Evolutionary conservation across 2,113 vertebrate species (phyloP), one percentile per base, ranked within the genome.

Genomic region (Gallinago jamesoni): DNA sequence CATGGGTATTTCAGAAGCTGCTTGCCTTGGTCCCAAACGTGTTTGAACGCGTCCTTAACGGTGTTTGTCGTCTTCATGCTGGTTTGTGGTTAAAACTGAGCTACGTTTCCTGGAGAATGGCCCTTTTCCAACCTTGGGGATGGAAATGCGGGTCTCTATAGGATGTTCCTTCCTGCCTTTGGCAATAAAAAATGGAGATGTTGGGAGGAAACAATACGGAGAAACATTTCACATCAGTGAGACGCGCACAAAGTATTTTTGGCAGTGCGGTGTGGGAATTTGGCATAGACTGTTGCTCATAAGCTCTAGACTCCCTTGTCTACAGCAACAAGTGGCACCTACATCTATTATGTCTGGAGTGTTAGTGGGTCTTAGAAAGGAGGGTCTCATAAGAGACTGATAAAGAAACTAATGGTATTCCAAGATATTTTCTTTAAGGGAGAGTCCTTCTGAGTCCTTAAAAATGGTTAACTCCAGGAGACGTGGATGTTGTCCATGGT

Each of bases 181-280:
- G 96, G 95, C 91, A 96, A 47, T 7, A 75, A 52, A 57, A 91
- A 70, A 39, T 39, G 21, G 68, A 92, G 93, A 87, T 79, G 55
- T 59, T 94, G 0, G 4, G 89, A 93, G 66, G 94, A 96, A 94
- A 94, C 81, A 94, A 87, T 59, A 21, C 53, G 62, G 91, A 57
- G 84, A 69, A 91, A 66, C 66, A 12, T 76, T 92, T 95, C 80
- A 68, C 91, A 87, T 84, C 89, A 92, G 48, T 12, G 77, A 91
- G 87, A 93, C 19, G 14, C 30, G 50, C 76, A 57, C 37, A n/a
- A 89, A 86, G 80, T 72, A 78, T 90, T 97, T 93, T 84, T 95
- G 95, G 96, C 96, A 95, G 79, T 2, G 0, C 5, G 88, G 83
- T 91, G 95, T 96, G 95, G 94, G 95, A 96, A 96, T 96, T 73